Evolutionary conservation across 2,888 invertebrate species (phyloP).

Genomic region (Drosophila demipolita): DNA sequence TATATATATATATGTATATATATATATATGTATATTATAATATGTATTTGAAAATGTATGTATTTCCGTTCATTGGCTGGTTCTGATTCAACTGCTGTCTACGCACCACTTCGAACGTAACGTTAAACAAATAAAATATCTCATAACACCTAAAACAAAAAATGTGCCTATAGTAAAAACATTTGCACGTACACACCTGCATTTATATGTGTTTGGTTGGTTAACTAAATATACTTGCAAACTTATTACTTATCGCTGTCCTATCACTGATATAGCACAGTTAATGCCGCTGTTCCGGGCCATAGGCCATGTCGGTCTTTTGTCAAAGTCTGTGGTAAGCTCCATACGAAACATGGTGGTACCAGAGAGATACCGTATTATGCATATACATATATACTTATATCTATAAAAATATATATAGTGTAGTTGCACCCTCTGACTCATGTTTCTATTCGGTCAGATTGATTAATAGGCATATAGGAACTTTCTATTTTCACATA

Average conservation of each 20-base stretch:
- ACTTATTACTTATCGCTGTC: slow-evolving; percentile 50
- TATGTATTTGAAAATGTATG: background rate
- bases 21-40: no score
- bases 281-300: slow-evolving; percentile 37
- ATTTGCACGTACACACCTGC: background rate
- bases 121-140: slow-evolving; percentile 12
- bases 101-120: slow-evolving; percentile 53
- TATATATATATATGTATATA: background rate
- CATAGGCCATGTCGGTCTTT: slow-evolving; percentile 21
- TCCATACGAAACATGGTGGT: slow-evolving; percentile 23
- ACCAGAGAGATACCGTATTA: slow-evolving; percentile 25
- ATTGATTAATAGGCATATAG: slow-evolving; percentile 54
- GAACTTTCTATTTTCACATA: slow-evolving; percentile 13
- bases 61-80: background rate
- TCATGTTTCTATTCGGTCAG: slow-evolving; percentile 47
- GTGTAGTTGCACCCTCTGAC: slow-evolving; percentile 34
- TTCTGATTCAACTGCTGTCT: slow-evolving; percentile 16
- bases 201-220: background rate
- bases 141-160: slow-evolving; percentile 2
- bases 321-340: slow-evolving; percentile 54
- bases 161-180: background rate
- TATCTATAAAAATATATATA: background rate
- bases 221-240: slow-evolving; percentile 41
- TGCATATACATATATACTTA: background rate
- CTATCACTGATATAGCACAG: slow-evolving; percentile 36